These are phyloP conservation scores for Lasius platythorax DNA, from an alignment of 2,888 invertebrate species.

Conservation along the genomic window DNA sequence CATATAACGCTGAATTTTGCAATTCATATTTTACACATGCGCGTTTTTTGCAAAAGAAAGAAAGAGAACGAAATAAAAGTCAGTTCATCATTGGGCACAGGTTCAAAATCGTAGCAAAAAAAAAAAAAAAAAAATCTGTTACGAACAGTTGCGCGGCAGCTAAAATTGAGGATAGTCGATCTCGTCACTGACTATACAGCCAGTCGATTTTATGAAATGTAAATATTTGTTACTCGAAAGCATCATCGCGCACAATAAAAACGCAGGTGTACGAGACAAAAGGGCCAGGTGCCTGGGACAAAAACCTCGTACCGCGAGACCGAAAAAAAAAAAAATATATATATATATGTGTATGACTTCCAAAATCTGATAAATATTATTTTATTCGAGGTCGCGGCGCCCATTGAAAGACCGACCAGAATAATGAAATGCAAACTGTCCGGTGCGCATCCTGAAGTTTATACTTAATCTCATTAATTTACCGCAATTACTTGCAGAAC, in stretches of 20 bases:
- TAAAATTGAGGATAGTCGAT: slow-evolving; percentile 10
- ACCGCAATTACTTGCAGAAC: slow-evolving; percentile 47
- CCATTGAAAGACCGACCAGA: slow-evolving; percentile 36
- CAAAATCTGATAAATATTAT: slow-evolving; percentile 58
- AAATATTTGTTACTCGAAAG: slow-evolving; percentile 47
- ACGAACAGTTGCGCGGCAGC: slow-evolving; percentile 4
- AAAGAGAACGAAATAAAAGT: not conserved
- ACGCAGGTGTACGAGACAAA: not conserved
- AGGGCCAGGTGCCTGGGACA: not conserved
- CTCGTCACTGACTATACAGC: slow-evolving; percentile 18
- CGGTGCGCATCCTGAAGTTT: slow-evolving; percentile 39
- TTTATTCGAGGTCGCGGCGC: slow-evolving; percentile 27
- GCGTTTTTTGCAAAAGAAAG: not conserved
- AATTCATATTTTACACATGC: slow-evolving; percentile 44
- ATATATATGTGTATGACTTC: too few species aligned
- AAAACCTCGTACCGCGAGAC: slow-evolving; percentile 1
- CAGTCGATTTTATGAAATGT: slow-evolving; percentile 40
- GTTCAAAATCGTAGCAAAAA: slow-evolving; percentile 5
- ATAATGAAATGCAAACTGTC: slow-evolving; percentile 59
- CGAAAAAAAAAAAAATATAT: not conserved
- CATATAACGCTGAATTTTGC: slow-evolving; percentile 28
- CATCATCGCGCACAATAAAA: slow-evolving; percentile 23
- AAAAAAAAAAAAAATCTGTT: slow-evolving; percentile 44
- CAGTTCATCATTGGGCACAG: slow-evolving; percentile 22
- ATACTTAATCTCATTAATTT: slow-evolving; percentile 49